Evolutionary conservation across 2,888 invertebrate species (phyloP), one percentile per base, ranked within the genome.

Genomic region (Dione vanillae): DNA sequence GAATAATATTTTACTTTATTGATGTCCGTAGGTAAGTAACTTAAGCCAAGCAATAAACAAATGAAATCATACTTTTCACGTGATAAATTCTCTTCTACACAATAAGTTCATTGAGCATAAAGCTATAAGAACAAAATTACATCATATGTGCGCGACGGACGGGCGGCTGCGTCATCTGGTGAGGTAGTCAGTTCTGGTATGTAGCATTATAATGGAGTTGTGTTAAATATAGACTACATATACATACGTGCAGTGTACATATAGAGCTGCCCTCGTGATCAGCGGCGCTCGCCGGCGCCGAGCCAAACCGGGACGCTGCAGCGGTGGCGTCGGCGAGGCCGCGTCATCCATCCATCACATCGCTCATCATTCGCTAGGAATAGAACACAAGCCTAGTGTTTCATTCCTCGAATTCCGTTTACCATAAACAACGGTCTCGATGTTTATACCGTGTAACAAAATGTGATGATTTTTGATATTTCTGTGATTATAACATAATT

Each of bases 331-430:
- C 84, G 82, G 80, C 87, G 89, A 88, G 87, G 88, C 84, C 89
- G 84, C 92, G 91, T 91, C 92, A 92, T 88, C 83, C 85, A 90
- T 89, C 90, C 87, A 88, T 90, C 90, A 88, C 83, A 85, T 82
- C 84, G 83, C 85, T 88, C 89, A 91, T 91, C 91, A 89, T 85
- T 76, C 71, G 82, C 90, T 88, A 90, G 83, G 85, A 91, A 91
- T 93, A 92, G 91, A 85, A 85, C 84, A 77, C 79, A 77, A 79
- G 82, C 82, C 82, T 88, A 87, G 81, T 84, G 84, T 84, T 86
- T 83, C 89, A 88, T 92, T 91, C 91, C 86, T 82, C 78, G 88
- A 88, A 92, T 91, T 86, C 87, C 87, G 78, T 77, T 79, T 79
- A 79, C 80, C 78, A 82, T 88, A 89, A 89, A 90, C 86, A 88